Evolutionary conservation across 2,888 invertebrate species (phyloP), one percentile per base, ranked within the genome.

Genomic region (Exocentrus adspersus): DNA sequence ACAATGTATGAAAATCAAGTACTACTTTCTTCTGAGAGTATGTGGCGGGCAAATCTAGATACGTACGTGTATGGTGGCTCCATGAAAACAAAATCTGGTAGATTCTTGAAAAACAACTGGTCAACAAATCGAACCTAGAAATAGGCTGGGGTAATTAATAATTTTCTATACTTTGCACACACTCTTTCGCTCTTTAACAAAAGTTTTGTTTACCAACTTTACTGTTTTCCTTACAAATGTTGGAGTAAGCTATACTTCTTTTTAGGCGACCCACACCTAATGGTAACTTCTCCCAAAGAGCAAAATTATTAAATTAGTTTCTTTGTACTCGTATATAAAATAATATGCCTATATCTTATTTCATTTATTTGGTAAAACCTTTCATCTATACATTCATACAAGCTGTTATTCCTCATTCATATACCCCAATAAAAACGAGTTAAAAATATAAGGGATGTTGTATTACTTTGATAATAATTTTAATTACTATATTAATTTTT

Each of bases 121-220:
- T 79, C 80, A 79, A 78, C 80, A 79, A 78, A 80, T 82, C 76
- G 83, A 82, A 86, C 86, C 87, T 87, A 86, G 85, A 87, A 87
- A 86, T 86, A 86, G 84, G 84, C 86, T 87, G 85, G 85, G 85
- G 85, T 84, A 83, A 86, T 87, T 87, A 87, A 86, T 86, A 86
- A 83, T 84, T 85, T 85, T 85, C 83, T 82, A 80, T 79, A 80
- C 82, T 80, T 79, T 77, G 81, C 84, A 83, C 81, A 81, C 84
- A 77, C 80, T 77, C 83, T 80, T 80, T 82, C 84, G 81, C 80
- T 78, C 82, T 77, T 66, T 64, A 64, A 56, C 59, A 62, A 68
- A 30, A 52, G 46, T 16, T 68, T 66, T 60, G 58, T 68, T 72
- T 73, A 73, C 72, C 72, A 71, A 64, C 60, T 64, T 60, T 58